Percentiles rank a stretch among this genome's conserved stretches.
These are phyloP conservation scores for Chironomus tentans DNA, from an alignment of 2,888 invertebrate genomes.

Conservation along the genomic window DNA sequence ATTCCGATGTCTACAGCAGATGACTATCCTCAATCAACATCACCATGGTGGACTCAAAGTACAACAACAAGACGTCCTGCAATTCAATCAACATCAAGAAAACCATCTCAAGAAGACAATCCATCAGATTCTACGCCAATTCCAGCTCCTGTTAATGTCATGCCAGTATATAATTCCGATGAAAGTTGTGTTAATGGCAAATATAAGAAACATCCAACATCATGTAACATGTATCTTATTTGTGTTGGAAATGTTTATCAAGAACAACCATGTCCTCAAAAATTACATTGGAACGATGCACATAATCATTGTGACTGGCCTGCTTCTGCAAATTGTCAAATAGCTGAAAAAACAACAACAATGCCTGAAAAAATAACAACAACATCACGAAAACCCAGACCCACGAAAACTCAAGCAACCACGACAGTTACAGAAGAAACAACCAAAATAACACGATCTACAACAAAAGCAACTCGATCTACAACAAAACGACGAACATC, in stretches of 20 bases:
- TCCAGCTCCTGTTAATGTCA: constrained; percentile 42
- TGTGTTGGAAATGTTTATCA: constrained; percentile 64
- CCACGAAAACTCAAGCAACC: constrained; percentile 19
- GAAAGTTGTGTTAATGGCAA: constrained; percentile 42
- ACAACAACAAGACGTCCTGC: constrained; percentile 30
- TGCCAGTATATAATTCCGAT: constrained; percentile 37
- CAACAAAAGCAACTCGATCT: constrained; percentile 31
- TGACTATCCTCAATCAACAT: constrained; percentile 34
- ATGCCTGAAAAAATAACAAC: too few species aligned
- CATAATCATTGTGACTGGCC: constrained; percentile 75
- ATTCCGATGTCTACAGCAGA: constrained; percentile 29
- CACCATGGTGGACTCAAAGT: constrained; percentile 42
- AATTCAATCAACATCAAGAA: constrained; percentile 30
- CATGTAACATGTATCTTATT: constrained; percentile 67
- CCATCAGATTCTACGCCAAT: constrained; percentile 35
- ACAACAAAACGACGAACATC: constrained; percentile 28
- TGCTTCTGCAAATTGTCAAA: constrained; percentile 54
- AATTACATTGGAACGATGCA: constrained; percentile 66
- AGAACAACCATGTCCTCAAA: constrained; percentile 67
- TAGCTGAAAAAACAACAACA: not conserved
- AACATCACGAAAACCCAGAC: constrained; percentile 29
- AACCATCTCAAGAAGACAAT: constrained; percentile 24
- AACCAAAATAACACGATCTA: constrained; percentile 36
- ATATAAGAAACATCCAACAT: constrained; percentile 52
- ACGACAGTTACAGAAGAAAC: constrained; percentile 35